Conservation (phyloP, 2,797 vertebrate species). For the Acanthurus tractus region DNA sequence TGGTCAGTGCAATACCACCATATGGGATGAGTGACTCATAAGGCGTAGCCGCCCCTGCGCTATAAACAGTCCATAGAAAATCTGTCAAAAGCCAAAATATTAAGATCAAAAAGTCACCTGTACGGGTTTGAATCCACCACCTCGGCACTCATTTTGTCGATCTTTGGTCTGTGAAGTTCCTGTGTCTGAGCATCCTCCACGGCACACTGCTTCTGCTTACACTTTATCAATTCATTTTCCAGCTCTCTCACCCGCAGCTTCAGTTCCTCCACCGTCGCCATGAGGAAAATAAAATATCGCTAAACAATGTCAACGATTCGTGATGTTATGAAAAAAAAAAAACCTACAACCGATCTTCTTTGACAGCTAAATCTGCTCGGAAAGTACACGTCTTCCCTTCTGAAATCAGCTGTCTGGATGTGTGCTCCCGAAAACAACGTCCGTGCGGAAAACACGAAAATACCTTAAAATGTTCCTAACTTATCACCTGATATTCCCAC, state of each 20-base stretch:
- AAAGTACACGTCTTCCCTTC: slow-evolving; percentile 84
- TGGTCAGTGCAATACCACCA: slow-evolving; percentile 19
- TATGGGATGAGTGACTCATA: slow-evolving; percentile 61
- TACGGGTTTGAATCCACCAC: slow-evolving; percentile 97
- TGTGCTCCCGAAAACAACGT: slow-evolving; percentile 58
- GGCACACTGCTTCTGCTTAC: slow-evolving; percentile 77
- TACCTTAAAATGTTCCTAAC: slow-evolving; percentile 13
- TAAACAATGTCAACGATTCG: neutral
- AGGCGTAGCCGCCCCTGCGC: slow-evolving; percentile 49
- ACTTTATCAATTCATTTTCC: slow-evolving; percentile 91
- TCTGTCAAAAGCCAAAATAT: neutral
- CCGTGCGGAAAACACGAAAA: slow-evolving; percentile 67
- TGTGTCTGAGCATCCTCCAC: slow-evolving; percentile 66
- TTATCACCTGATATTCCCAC: neutral
- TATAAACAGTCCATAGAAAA: neutral
- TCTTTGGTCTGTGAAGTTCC: slow-evolving; percentile 83
- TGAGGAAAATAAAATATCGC: slow-evolving; percentile 19
- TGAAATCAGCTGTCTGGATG: slow-evolving; percentile 60
- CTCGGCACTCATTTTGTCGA: slow-evolving; percentile 93
- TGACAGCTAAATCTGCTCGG: neutral
- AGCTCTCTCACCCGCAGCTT: slow-evolving; percentile 90
- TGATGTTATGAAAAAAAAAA: accelerated
- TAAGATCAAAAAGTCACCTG: slow-evolving; percentile 83
- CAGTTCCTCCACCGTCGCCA: slow-evolving; percentile 88
- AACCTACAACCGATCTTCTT: accelerated